Conservation (phyloP, 2,113 vertebrate species). For the Lophura nycthemera region DNA sequence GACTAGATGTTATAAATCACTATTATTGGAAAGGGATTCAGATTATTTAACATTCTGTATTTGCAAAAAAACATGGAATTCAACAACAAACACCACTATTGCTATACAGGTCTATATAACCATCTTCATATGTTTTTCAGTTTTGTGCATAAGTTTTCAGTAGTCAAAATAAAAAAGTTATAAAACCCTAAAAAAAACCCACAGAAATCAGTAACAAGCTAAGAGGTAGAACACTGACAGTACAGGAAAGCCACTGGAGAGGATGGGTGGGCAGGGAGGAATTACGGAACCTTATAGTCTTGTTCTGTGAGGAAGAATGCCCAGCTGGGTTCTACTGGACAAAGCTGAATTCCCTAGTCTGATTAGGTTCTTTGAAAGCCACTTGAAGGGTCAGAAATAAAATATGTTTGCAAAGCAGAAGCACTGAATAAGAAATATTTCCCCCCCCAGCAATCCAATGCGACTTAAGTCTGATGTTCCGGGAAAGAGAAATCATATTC, state of each 20-base stretch:
- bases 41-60: neutral
- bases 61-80: neutral
- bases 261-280: too few species aligned
- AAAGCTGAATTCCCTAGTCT: neutral
- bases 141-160: neutral
- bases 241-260: neutral
- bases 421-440: neutral
- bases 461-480: neutral
- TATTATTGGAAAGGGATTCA: neutral
- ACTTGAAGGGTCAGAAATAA: neutral
- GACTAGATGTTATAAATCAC: neutral
- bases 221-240: neutral
- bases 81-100: neutral
- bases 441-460: neutral
- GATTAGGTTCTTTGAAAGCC: neutral
- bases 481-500: neutral
- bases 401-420: neutral
- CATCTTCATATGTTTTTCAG: neutral
- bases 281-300: rapidly evolving
- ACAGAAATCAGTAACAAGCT: neutral
- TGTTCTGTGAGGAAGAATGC: neutral
- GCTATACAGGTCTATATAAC: neutral
- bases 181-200: neutral
- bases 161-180: neutral
- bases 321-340: neutral